These are phyloP conservation scores for Poeciliopsis occidentalis DNA, from an alignment of 2,113 vertebrate genomes.

Conservation along the genomic window DNA sequence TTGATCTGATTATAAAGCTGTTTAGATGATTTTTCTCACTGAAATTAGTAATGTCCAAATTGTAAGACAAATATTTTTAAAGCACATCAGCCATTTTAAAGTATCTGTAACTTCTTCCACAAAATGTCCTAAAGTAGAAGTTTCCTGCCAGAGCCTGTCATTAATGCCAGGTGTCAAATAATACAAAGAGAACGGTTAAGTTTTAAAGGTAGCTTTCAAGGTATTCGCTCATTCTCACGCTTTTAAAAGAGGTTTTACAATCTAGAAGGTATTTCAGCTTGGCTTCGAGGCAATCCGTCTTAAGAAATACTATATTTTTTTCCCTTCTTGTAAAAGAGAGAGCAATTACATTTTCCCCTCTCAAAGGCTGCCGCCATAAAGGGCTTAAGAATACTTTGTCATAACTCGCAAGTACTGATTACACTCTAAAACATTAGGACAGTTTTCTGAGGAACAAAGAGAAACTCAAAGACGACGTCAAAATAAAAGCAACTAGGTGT, in stretches of 20 bases:
- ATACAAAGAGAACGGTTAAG: constrained; percentile 43
- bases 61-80: neutral
- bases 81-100: neutral
- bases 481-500: neutral
- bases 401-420: constrained; percentile 3
- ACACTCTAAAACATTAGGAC: neutral
- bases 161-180: constrained; percentile 58
- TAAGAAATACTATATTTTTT: constrained; percentile 20
- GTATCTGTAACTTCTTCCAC: neutral
- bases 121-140: constrained; percentile 27
- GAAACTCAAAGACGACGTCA: neutral
- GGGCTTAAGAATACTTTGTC: constrained; percentile 11
- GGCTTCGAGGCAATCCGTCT: constrained; percentile 40
- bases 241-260: constrained; percentile 52
- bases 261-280: constrained; percentile 28
- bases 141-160: constrained; percentile 34
- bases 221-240: constrained; percentile 25
- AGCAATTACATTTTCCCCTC: constrained; percentile 10
- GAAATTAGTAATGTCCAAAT: neutral
- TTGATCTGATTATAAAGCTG: neutral
- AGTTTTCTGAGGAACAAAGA: neutral
- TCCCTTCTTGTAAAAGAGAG: constrained; percentile 32
- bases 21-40: neutral
- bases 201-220: constrained; percentile 57
- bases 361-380: constrained; percentile 1